Evolutionary conservation across 2,797 vertebrate species (phyloP).

Genomic region (Phylloscopus collybita): DNA sequence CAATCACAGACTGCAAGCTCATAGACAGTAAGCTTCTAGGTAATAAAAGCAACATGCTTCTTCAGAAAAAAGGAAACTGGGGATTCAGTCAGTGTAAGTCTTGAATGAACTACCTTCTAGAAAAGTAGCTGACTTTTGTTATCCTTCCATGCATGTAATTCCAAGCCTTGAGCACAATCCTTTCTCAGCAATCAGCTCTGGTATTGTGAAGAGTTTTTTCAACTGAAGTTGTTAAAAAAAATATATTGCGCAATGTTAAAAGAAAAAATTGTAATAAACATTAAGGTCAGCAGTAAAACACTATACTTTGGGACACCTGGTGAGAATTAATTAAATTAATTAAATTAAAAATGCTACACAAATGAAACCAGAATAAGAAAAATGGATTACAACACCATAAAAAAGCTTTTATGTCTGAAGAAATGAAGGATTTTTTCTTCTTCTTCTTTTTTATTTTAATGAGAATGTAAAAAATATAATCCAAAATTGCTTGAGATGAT

Average conservation of each 20-base stretch:
- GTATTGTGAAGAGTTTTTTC: neutral
- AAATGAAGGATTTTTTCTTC: neutral
- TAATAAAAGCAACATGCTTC: neutral
- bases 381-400: neutral
- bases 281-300: neutral
- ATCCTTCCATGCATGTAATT: neutral
- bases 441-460: neutral
- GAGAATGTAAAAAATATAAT: neutral
- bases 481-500: neutral
- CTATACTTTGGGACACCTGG: neutral
- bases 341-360: no score
- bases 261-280: neutral
- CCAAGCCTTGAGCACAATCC: neutral
- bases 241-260: neutral
- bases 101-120: neutral
- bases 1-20: neutral
- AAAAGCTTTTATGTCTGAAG: neutral
- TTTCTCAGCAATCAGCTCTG: neutral
- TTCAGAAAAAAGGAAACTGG: neutral
- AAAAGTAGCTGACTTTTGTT: neutral
- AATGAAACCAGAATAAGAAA: neutral
- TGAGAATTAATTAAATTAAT: no score
- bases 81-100: neutral
- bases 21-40: neutral
- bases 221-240: neutral